Evolutionary conservation across 2,888 invertebrate genomes (phyloP), one percentile per base, ranked within the genome.

Genomic region (Prosopocoilus inquinatus): DNA sequence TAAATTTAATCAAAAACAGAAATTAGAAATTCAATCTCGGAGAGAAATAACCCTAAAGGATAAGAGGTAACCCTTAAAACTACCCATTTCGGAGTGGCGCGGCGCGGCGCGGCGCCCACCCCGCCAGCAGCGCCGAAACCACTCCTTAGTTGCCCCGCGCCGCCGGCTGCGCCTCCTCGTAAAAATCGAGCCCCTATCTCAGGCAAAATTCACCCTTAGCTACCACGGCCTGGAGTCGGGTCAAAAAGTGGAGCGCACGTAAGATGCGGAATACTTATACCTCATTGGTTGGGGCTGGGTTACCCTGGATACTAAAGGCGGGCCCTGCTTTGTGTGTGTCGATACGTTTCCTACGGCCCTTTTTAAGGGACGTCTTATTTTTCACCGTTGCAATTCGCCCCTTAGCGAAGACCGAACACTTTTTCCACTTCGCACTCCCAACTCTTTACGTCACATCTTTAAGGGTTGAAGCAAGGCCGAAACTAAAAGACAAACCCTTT

Each of bases 21-120:
- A 74, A 76, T 76, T 76, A 76, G 76, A 76, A 76, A 76, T 76
- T 76, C 76, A 76, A 76, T 76, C 76, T 76, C 74, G 70, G 74
- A 53, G 70, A 66, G 70, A 73, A 75, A 74, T 71, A 72, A 69
- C 74, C 74, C 74, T 73, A 73, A 75, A 74, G 74, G 74, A 75
- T 74, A 73, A 75, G 72, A 72, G 72, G 67, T 67, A 61, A 66
- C 67, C 68, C 71, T 71, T 72, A 69, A 72, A 71, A 70, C 68
- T 70, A 69, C 67, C 63, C 54, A 54, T 45, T 62, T 57, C 50
- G 53, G 47, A 28, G 55, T 13, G 38, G 32, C 16, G 12, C 12
- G 47, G 15, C 11, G 43, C 34, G 8, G 3, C 46, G 38, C 39
- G 12, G 39, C 33, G n/a, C 47, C 7, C 47, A 57, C 54, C 53